Base-by-base conservation (phyloP, 1,140 invertebrate species). In the Bombyx mandarina region DNA sequence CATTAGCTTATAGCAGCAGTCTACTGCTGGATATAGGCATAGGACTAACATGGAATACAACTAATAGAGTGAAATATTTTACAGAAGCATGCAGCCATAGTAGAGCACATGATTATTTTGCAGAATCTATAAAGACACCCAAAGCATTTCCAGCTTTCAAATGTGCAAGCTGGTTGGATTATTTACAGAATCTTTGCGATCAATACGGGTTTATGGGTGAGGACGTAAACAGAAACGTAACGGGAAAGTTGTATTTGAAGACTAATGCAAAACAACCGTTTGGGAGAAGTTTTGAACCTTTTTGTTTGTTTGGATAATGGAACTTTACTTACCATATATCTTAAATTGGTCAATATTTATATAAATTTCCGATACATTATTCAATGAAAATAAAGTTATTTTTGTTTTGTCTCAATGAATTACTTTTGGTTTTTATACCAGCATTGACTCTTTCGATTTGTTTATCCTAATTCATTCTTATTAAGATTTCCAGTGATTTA, bases 21-120 rank as follows among this genome's bases (percentile, higher is more conserved):
- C 45, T 8, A 50, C 9, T 22, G 7, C 7, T 12, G n/a, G 49
- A 50, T n/a, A 50, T 50, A n/a, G 49, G 10, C 22, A 2, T 10
- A 7, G 42, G 42, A 43, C 2, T 52, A 35, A 7, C 8, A 10
- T 42, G 10, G 10, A 12, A 18, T 53, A 43, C 6, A 43, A 43
- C n/a, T 42, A 42, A 35, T 43, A 42, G 7, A 8, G n/a, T 43
- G 9, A 7, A 26, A n/a, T 45, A 12, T 22, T 43, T 70, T 67
- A 22, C 65, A 93, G 92, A 92, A 62, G 90, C 91, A 26, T 93
- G 92, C 66, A 93, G 92, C 67, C 93, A 93, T 65, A 90, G 90
- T 61, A 82, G 92, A 58, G 90, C 92, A 0, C 91, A 91, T 60
- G 74, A 89, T 47, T 93, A 92, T 65, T 93, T 90, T 60, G 91